Percentiles rank a stretch among this genome's conserved stretches.
These are phyloP conservation scores for Glandiceps talaboti DNA, from an alignment of 53 echinoderm and acorn worm genomes.

Conservation along the genomic window DNA sequence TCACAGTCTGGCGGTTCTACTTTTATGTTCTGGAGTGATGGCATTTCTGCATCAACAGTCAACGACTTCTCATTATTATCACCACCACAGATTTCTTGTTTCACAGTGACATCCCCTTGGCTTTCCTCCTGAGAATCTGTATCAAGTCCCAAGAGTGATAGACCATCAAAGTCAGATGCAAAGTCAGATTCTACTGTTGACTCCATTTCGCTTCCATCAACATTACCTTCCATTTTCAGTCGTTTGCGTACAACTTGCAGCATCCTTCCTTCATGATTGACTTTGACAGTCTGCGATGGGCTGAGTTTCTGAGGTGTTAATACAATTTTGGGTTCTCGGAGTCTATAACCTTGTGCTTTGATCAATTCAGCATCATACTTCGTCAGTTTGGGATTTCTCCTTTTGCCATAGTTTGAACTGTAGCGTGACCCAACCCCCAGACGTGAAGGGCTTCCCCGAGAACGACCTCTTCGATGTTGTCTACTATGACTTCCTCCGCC, in stretches of 20 bases:
- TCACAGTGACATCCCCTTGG: not conserved
- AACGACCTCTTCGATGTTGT: not conserved
- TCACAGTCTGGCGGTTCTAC: no score
- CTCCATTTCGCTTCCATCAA: no score
- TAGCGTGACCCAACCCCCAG: not conserved
- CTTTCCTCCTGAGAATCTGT: not conserved
- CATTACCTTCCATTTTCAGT: not conserved
- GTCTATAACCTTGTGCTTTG: conserved; percentile 77
- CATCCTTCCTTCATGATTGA: conserved; percentile 13
- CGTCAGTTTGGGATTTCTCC: conserved; percentile 25
- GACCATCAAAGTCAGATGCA: no score
- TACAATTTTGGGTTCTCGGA: conserved; percentile 51
- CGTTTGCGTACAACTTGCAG: not conserved
- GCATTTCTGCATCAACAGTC: no score
- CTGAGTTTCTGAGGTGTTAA: conserved; percentile 48
- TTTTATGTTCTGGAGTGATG: no score
- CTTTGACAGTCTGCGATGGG: conserved; percentile 21
- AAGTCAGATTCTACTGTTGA: no score
- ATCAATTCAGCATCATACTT: conserved; percentile 71
- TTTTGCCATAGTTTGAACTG: not conserved
- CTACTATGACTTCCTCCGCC: not conserved
- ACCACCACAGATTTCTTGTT: no score
- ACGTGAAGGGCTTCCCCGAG: not conserved
- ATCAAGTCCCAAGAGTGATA: no score
- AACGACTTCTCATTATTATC: no score